Evolutionary conservation across 2,797 vertebrate species (phyloP).

Genomic region (Mustela erminea): DNA sequence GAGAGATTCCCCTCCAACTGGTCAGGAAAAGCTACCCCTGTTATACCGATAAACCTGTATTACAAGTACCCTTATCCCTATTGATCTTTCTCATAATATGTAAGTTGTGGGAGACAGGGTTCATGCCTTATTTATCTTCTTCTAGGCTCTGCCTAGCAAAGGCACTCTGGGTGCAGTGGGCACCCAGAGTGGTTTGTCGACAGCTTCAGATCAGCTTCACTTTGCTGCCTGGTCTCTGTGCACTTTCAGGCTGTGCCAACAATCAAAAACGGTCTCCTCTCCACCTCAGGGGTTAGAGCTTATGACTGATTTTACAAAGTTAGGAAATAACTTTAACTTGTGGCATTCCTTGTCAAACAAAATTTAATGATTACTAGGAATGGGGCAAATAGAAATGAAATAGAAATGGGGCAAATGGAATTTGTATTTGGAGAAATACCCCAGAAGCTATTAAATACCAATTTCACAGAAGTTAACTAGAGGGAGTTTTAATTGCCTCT

Average conservation of each 20-base stretch:
- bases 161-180: too few relatives aligned
- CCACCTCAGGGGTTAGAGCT: neutral
- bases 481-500: conserved; percentile 55
- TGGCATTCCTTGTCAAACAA: neutral
- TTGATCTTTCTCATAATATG: neutral
- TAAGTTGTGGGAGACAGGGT: neutral
- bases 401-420: conserved; percentile 40
- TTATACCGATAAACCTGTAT: neutral
- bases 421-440: conserved; percentile 63
- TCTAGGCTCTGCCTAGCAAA: neutral
- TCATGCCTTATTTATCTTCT: neutral
- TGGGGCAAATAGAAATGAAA: neutral
- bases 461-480: conserved; percentile 50
- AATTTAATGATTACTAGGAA: conserved; percentile 57
- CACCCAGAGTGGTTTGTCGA: neutral
- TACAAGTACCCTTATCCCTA: neutral
- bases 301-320: conserved; percentile 28
- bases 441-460: conserved; percentile 48
- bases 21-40: neutral
- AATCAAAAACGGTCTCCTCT: neutral
- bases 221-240: neutral
- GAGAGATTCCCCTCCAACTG: neutral
- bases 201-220: accelerated
- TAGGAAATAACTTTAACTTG: conserved; percentile 36
- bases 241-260: neutral